phyloP scores from a whole-genome alignment of 2,888 invertebrate genomes.

The Leptinotarsa tumamoca region DNA sequence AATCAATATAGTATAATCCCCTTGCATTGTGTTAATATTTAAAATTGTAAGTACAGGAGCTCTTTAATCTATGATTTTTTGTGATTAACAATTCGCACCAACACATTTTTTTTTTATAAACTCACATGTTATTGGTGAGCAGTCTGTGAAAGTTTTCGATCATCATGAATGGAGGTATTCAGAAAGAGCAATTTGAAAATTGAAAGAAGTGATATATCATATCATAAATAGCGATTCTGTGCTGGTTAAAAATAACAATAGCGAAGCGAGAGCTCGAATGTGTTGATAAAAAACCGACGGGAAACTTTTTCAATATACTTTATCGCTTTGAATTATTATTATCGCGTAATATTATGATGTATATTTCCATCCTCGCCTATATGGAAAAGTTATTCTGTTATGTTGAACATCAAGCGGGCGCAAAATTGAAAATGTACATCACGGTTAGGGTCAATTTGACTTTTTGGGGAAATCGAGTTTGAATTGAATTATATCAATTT shows the following conservation, averaged over 20 bases:
- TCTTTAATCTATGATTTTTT: no score
- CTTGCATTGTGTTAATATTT: no score
- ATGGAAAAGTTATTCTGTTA: constrained; percentile 18
- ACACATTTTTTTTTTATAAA: no score
- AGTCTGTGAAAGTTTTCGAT: background rate
- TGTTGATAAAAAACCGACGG: constrained; percentile 12
- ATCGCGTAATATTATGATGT: constrained; percentile 17
- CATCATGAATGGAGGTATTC: background rate
- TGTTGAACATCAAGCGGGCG: background rate
- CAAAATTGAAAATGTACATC: constrained; percentile 16
- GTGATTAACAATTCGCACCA: no score
- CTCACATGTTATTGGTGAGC: background rate
- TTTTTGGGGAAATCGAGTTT: background rate
- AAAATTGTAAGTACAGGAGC: no score
- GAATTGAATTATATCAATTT: background rate
- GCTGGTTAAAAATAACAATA: constrained; percentile 5
- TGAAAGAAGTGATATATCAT: constrained; percentile 2
- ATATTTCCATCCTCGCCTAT: constrained; percentile 17
- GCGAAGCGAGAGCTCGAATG: constrained; percentile 14
- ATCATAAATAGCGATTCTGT: constrained; percentile 14
- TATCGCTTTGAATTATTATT: constrained; percentile 20
- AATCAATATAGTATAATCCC: no score
- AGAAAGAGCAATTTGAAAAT: background rate
- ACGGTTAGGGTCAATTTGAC: constrained; percentile 12
- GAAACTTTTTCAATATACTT: constrained; percentile 20